A percentile compares a stretch with the other conserved stretches of the same genome.
Evolutionary conservation across 2,888 invertebrate genomes (phyloP).

Genomic region (Parnassius smintheus): DNA sequence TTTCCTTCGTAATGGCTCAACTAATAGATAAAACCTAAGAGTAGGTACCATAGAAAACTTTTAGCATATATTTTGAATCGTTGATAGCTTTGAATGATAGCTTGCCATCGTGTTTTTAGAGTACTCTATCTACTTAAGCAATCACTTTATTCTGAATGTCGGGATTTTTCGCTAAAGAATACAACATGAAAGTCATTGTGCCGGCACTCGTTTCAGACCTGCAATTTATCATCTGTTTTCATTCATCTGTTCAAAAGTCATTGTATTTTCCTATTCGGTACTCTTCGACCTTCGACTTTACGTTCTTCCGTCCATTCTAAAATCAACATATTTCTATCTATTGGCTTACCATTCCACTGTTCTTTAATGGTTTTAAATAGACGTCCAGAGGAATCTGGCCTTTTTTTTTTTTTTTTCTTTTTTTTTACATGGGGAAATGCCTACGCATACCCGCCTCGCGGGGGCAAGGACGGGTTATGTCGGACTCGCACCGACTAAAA

Average conservation of each 20-base stretch:
- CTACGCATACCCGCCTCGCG: too few species aligned
- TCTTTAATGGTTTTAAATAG: neutral
- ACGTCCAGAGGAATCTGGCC: neutral
- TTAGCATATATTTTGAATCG: slow-evolving; percentile 60
- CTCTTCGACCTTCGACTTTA: neutral
- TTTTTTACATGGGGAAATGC: too few species aligned
- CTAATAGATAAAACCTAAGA: slow-evolving; percentile 66
- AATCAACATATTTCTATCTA: slow-evolving; percentile 2
- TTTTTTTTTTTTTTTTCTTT: too few species aligned
- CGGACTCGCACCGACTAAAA: too few species aligned
- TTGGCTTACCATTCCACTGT: slow-evolving; percentile 1
- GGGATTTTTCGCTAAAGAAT: slow-evolving; percentile 54
- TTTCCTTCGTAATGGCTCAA: slow-evolving; percentile 54
- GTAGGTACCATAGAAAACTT: slow-evolving; percentile 54
- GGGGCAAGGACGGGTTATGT: too few species aligned
- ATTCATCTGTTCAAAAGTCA: slow-evolving; percentile 46
- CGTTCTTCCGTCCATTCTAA: slow-evolving; percentile 1
- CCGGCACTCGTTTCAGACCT: slow-evolving; percentile 68
- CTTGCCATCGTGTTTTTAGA: slow-evolving; percentile 45
- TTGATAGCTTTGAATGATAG: slow-evolving; percentile 56
- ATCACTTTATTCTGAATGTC: slow-evolving; percentile 55
- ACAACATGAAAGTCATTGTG: slow-evolving; percentile 53
- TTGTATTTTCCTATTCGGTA: slow-evolving; percentile 20
- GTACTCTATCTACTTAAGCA: slow-evolving; percentile 47
- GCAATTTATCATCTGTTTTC: slow-evolving; percentile 48